Evolutionary conservation across 2,797 vertebrate genomes (phyloP), one percentile per base, ranked within the genome.

Genomic region (Helostoma temminkii): DNA sequence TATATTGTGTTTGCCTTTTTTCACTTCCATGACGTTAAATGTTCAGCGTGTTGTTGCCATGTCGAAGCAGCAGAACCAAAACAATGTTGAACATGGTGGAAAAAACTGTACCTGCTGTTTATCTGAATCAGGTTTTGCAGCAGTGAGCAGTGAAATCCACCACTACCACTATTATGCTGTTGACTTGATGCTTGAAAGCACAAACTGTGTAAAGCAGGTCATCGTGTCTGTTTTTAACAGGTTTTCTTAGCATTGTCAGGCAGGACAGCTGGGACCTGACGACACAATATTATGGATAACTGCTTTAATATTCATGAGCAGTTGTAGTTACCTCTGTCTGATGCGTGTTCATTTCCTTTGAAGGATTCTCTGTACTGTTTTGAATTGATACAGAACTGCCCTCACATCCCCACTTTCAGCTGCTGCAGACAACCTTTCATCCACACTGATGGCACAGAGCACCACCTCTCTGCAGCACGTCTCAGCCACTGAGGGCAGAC

Each of bases 351-450:
- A 18, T 22, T 53, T 68, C 14, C 63, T 83, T 69, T 78, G 68
- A 77, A 73, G 58, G 21, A 36, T 64, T 32, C 22, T 59, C 37
- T 67, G 42, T 30, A 55, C 34, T 74, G 57, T 56, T 74, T 84
- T 71, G 46, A 72, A 58, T 5, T 74, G 41, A 83, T 12, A 53
- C 58, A 64, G 11, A 49, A 8, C 54, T 65, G 14, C 25, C 18
- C 64, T 82, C 55, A 56, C 71, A 55, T 81, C 14, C 59, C 34
- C 52, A 9, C 60, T 79, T 71, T 73, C 66, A 88, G 77, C 68
- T 63, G 59, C 72, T 45, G 47, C 78, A 82, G 75, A 54, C 47
- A 34, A 30, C 60, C 81, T 78, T 80, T 78, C 80, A 64, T 73
- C 84, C 15, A 37, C 39, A 0, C 42, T 66, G 10, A n/a, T 77